Evolutionary conservation across 2,113 vertebrate species (phyloP), one percentile per base, ranked within the genome.

Genomic region (Phasianus colchicus): DNA sequence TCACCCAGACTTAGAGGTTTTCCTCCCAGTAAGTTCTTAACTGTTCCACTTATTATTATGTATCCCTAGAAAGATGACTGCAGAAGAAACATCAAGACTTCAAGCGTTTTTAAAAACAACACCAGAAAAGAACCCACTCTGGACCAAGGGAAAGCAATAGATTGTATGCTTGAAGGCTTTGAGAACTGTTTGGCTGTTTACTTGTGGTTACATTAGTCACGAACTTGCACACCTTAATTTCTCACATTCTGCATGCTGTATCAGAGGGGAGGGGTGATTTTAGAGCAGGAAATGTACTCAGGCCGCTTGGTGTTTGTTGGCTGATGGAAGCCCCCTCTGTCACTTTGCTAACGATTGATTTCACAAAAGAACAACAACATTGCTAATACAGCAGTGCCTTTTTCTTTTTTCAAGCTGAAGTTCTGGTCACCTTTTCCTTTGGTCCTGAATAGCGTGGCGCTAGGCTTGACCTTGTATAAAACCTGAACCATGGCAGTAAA

Each of bases 231-330:
- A 32, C 18, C 32, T 42, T 32, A 40, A 30, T 54, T 54, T 52
- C 25, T 72, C 48, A 30, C 21, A 21, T 29, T 52, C 21, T 29
- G 36, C 12, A 54, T 74, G 40, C 30, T 74, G 32, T 58, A 30
- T 10, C 8, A 60, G 43, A 0, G 0, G 60, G 10, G 18, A 7
- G 8, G 10, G 2, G 0, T 52, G 34, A 58, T 70, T 89, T 67
- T 3, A 7, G 47, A 86, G 60, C 55, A 47, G 76, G 32, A 71
- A 25, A 38, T 3, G 4, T 0, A 0, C 19, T 80, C 1, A 2
- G 63, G 67, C 34, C 0, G 1, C 34, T 48, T 54, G 29, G 29
- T 58, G 34, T 52, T 75, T 52, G 29, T 70, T 80, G 52, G 18
- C 74, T 83, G 60, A 91, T 83, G 75, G 19, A 90, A 47, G 9